A percentile compares a stretch with the other conserved stretches of the same genome.
Evolutionary conservation across 2,797 vertebrate genomes (phyloP).

Genomic region (Phyllotis vaccarum): DNA sequence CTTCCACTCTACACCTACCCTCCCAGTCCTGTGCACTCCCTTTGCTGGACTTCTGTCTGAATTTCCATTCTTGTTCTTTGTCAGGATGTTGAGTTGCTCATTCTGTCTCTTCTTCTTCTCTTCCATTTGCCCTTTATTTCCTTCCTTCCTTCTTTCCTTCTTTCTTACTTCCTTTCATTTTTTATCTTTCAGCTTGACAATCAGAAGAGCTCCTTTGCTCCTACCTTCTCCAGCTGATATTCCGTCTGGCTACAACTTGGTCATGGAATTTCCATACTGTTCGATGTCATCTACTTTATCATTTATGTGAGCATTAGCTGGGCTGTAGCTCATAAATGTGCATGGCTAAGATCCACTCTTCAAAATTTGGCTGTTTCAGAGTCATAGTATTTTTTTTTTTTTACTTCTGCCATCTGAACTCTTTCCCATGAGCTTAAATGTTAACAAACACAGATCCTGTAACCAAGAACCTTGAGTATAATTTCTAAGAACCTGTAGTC

Average conservation of each 20-base stretch:
- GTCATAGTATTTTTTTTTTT: background rate
- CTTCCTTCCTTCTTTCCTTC: background rate
- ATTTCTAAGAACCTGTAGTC: background rate
- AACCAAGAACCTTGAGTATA: background rate
- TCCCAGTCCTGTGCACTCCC: background rate
- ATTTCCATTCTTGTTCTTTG: background rate
- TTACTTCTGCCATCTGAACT: background rate
- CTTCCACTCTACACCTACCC: background rate
- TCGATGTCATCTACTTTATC: background rate
- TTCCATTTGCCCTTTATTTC: no score
- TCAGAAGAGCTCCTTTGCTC: background rate
- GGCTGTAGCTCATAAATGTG: background rate
- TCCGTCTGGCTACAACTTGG: background rate
- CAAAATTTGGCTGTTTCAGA: background rate
- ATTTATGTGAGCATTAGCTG: background rate
- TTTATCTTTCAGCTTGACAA: background rate
- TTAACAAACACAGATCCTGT: background rate
- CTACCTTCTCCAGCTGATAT: background rate
- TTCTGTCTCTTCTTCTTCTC: background rate
- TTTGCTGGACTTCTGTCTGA: background rate
- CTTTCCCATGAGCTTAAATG: background rate
- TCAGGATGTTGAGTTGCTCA: background rate
- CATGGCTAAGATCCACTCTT: background rate
- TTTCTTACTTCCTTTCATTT: fast-evolving
- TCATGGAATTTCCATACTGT: background rate